Evolutionary conservation across 2,888 invertebrate species (phyloP).

Genomic region (Hofmannophila pseudospretella): DNA sequence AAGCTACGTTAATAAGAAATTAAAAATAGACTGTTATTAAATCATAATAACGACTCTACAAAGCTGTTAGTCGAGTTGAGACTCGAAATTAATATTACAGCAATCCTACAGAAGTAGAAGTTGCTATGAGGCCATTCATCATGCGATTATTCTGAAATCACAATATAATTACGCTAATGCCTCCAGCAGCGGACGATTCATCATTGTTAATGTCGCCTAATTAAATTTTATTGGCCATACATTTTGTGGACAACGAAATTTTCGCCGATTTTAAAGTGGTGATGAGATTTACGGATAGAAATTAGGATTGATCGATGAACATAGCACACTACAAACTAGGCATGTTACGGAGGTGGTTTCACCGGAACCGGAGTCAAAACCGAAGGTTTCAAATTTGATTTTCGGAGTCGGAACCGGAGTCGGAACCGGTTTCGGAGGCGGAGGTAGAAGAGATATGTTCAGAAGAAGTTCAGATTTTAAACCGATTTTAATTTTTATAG

Average conservation of each 20-base stretch:
- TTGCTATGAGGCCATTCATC: slow-evolving; percentile 49
- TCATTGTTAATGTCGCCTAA: slow-evolving; percentile 57
- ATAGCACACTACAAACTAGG: too few relatives aligned
- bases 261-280: slow-evolving; percentile 22
- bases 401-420: too few relatives aligned
- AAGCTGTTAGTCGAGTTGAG: slow-evolving; percentile 33
- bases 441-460: too few relatives aligned
- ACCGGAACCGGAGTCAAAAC: too few relatives aligned
- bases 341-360: too few relatives aligned
- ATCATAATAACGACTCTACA: slow-evolving; percentile 24
- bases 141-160: slow-evolving; percentile 63
- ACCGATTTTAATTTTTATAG: too few relatives aligned
- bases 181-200: slow-evolving; percentile 41
- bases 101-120: slow-evolving; percentile 43
- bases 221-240: slow-evolving; percentile 58
- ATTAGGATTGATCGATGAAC: too few relatives aligned
- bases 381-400: too few relatives aligned
- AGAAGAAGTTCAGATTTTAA: too few relatives aligned
- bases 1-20: slow-evolving; percentile 3
- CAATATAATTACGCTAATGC: slow-evolving; percentile 62
- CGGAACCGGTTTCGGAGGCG: too few relatives aligned
- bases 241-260: slow-evolving; percentile 33
- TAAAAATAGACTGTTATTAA: slow-evolving; percentile 9
- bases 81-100: slow-evolving; percentile 37
- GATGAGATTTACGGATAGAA: slow-evolving; percentile 8